phyloP scores from a whole-genome alignment of 2,797 vertebrate species.

The Semaprochilodus insignis region DNA sequence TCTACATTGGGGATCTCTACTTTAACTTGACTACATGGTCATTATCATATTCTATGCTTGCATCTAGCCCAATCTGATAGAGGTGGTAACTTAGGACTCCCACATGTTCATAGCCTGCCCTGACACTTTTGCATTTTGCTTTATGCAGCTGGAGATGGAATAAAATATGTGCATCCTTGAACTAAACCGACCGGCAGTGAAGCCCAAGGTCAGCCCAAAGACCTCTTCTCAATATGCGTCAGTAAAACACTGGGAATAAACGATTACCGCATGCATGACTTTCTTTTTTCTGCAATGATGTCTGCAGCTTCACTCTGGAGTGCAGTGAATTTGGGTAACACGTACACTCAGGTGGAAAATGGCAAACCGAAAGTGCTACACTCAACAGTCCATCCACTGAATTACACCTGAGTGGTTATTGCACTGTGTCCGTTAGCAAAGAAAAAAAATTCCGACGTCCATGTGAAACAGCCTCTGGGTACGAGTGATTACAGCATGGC shows the following conservation, averaged over 20 bases:
- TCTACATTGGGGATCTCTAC: too few species aligned
- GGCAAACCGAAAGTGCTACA: background rate
- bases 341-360: background rate
- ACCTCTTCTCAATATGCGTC: too few species aligned
- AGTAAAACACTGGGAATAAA: too few species aligned
- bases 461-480: background rate
- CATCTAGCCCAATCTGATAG: background rate
- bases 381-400: background rate
- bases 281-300: too few species aligned
- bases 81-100: background rate
- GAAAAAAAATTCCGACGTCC: background rate
- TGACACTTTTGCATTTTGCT: background rate
- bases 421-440: background rate
- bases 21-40: too few species aligned
- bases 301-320: too few species aligned
- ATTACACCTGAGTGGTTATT: background rate
- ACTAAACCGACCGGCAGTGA: too few species aligned
- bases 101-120: background rate
- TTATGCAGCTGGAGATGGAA: background rate
- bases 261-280: too few species aligned
- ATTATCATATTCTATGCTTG: background rate
- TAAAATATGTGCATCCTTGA: background rate
- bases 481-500: too few species aligned
- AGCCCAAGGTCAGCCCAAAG: too few species aligned
- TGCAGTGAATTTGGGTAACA: background rate